Percentiles rank a stretch among this genome's conserved stretches.
phyloP scores from a whole-genome alignment of 2,113 vertebrate genomes.

The Strix uralensis region DNA sequence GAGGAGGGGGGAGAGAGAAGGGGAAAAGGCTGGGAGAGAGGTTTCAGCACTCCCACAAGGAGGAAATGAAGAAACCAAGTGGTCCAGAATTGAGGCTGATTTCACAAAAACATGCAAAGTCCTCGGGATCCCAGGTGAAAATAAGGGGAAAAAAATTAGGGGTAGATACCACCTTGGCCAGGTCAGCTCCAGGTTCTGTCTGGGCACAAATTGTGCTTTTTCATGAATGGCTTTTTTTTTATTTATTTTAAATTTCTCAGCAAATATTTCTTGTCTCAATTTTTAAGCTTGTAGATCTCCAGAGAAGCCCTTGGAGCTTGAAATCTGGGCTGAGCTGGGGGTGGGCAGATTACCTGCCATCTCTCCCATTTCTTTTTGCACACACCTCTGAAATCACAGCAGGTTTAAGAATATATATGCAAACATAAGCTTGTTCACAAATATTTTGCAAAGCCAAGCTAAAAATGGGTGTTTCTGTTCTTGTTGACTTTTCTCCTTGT shows the following conservation, averaged over 20 bases:
- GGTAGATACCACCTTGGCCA: neutral
- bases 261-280: neutral
- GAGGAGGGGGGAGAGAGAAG: conserved; percentile 54
- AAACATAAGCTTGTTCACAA: neutral
- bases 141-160: accelerated
- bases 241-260: neutral
- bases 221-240: accelerated
- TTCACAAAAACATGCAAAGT: neutral
- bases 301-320: neutral
- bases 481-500: accelerated
- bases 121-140: neutral
- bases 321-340: neutral
- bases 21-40: conserved; percentile 30
- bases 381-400: neutral
- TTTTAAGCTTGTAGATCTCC: neutral
- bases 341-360: accelerated
- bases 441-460: neutral
- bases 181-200: neutral
- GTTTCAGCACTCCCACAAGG: neutral
- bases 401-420: accelerated
- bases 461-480: accelerated
- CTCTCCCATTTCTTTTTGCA: neutral
- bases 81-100: neutral
- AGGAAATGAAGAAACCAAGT: neutral
- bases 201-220: neutral